These are phyloP conservation scores for Pelecanoides urinatrix DNA, from an alignment of 2,113 vertebrate species.

Conservation along the genomic window DNA sequence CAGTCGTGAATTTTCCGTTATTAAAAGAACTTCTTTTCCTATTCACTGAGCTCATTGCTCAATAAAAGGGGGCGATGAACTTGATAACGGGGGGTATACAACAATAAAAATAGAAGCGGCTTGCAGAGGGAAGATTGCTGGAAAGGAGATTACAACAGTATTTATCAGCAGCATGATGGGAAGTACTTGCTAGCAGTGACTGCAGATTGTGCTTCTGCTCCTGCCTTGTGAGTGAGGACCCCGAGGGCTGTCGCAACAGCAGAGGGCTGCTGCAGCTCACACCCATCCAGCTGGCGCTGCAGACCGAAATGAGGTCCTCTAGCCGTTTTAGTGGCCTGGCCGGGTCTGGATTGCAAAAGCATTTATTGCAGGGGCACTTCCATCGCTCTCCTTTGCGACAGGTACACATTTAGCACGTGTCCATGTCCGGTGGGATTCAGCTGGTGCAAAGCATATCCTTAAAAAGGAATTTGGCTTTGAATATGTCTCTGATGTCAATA, in stretches of 20 bases:
- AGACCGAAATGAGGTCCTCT: fast-evolving
- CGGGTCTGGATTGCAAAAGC: background rate
- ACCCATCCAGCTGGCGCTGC: background rate
- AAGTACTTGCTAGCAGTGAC: background rate
- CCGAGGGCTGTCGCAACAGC: background rate
- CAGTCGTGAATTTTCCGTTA: background rate
- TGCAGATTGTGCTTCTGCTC: background rate
- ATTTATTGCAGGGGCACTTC: background rate
- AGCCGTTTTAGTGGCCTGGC: fast-evolving
- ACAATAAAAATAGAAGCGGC: background rate
- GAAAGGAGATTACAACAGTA: background rate
- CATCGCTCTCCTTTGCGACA: background rate
- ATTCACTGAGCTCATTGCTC: background rate
- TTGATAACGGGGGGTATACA: background rate
- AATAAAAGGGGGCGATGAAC: background rate
- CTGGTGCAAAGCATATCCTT: background rate
- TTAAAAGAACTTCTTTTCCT: background rate
- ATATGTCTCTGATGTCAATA: background rate
- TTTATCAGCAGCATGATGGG: background rate
- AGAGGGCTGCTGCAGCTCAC: fast-evolving
- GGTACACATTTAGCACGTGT: fast-evolving
- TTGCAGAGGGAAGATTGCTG: background rate
- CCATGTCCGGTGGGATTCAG: background rate
- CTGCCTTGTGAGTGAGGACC: background rate
- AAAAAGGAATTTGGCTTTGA: background rate